Base-by-base conservation (phyloP, 2,797 vertebrate species). In the Pseudochirops corinnae region DNA sequence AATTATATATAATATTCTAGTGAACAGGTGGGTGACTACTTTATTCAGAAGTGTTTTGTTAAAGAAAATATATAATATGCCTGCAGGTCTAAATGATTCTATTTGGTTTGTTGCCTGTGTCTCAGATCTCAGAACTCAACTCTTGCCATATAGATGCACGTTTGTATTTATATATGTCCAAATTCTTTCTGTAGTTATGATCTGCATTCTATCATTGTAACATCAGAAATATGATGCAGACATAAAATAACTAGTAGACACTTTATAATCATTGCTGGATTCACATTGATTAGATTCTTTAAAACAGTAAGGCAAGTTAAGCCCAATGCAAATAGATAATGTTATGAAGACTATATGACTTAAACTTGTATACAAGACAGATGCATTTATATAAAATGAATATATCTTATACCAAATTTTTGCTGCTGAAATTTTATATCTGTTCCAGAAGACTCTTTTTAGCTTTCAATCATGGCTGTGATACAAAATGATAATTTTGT, bases 41-140 rank as follows among this genome's bases (percentile, higher is more conserved):
- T 67, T 94, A 28, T 97, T 98, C 96, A 96, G 62, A 95, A 93
- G 93, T 93, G 91, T 97, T 96, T 97, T 97, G 94, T 97, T 95
- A 97, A 82, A 95, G 21, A 97, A 94, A 97, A 95, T 92, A 82
- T 33, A 46, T 82, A 39, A 82, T 46, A 46, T 82, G 74, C 74
- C 39, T 82, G 31, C 39, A 46, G 74, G 21, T 46, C 74, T 46
- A 82, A 82, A 46, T 82, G 46, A 46, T 82, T 46, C 10, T 39
- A 74, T 74, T 74, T 10, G 74, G 9, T 82, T 82, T 46, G 39
- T 24, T 46, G 21, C 46, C n/a, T 74, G 1, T 74, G n/a, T 21
- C 33, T 67, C 24, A 95, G 31, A 91, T 92, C 92, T 96, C 91
- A 60, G 95, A 3, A 31, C 26, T 97, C 33, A 92, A 56, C 28